Base-by-base conservation (phyloP, 2,113 vertebrate species). In the Empidonax traillii region DNA sequence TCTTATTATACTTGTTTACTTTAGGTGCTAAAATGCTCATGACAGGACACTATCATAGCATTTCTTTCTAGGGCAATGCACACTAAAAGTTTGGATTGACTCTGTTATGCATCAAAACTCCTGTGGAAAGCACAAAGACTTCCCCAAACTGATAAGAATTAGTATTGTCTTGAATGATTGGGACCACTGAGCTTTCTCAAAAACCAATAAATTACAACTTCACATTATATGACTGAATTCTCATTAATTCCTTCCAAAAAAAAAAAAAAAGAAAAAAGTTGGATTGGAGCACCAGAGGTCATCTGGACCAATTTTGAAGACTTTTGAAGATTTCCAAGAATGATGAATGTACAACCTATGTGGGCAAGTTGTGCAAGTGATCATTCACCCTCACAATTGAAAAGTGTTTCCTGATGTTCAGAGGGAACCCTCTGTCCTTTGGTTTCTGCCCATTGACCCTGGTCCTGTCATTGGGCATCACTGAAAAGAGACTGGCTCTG, bases 1-100 rank as follows among this genome's bases (percentile, higher is more conserved):
- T 80, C 68, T 90, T 75, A 62, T 63, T 61, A 63, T 46, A 61
- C 47, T 83, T 90, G 44, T 93, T 93, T 91, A 84, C 56, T 81
- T 86, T 41, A 88, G 61, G 43, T 86, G 51, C 47, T 86, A 78
- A 90, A 88, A 91, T 41, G 39, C 15, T 91, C 12, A 35, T 31
- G 35, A 33, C 33, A 81, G 51, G 35, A 93, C 91, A 18, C 5
- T 88, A 47, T 69, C 3, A 0, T 21, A 66, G 25, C 44, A 31
- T 80, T 91, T 51, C 30, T 94, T 91, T 82, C 67, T 63, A 63
- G 33, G 33, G 37, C 35, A 76, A 24, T 33, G 53, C n/a, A 35
- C 59, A 41, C 9, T 53, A 3, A 52, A 80, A 74, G 30, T 76
- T 86, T 58, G 35, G 43, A 77, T 55, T 84, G 46, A 63, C 35